These are phyloP conservation scores for Chymomyza procnemis DNA, from an alignment of 2,888 invertebrate genomes.

Conservation along the genomic window DNA sequence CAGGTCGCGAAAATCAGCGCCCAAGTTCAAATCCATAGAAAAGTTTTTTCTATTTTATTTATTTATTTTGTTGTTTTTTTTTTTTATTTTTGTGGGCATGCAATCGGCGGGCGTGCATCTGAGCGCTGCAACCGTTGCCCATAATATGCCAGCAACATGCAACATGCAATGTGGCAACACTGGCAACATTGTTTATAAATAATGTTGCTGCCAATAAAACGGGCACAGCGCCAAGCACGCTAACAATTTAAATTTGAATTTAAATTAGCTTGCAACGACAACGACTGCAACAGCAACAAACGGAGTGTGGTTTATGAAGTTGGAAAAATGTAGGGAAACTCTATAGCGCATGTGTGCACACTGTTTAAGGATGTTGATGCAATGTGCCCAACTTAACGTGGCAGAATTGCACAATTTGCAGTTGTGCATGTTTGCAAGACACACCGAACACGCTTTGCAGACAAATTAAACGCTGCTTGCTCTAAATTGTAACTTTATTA, in stretches of 20 bases:
- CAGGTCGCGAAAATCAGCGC: slow-evolving; percentile 15
- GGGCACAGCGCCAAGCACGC: slow-evolving; percentile 29
- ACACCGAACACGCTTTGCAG: too few relatives aligned
- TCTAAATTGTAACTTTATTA: too few relatives aligned
- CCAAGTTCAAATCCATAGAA: slow-evolving; percentile 17
- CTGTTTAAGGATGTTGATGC: too few relatives aligned
- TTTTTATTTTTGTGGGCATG: not conserved
- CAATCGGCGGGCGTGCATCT: slow-evolving; percentile 65
- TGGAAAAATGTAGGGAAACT: too few relatives aligned
- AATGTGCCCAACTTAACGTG: too few relatives aligned
- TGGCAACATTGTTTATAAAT: slow-evolving; percentile 33
- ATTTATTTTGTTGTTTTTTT: too few relatives aligned
- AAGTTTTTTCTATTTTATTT: not conserved
- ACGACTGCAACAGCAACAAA: not conserved
- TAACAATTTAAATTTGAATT: slow-evolving; percentile 69
- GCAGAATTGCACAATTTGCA: too few relatives aligned
- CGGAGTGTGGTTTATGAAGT: too few relatives aligned
- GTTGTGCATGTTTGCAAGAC: too few relatives aligned
- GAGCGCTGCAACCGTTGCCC: slow-evolving; percentile 44
- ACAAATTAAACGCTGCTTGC: too few relatives aligned
- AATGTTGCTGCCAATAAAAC: slow-evolving; percentile 52
- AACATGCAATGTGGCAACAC: slow-evolving; percentile 25
- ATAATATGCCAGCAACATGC: slow-evolving; percentile 47
- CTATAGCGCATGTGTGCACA: too few relatives aligned
- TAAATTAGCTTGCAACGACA: slow-evolving; percentile 54